A percentile compares a stretch with the other conserved stretches of the same genome.
Conservation (phyloP, 2,888 invertebrate genomes). For the Psylliodes chrysocephalus region DNA sequence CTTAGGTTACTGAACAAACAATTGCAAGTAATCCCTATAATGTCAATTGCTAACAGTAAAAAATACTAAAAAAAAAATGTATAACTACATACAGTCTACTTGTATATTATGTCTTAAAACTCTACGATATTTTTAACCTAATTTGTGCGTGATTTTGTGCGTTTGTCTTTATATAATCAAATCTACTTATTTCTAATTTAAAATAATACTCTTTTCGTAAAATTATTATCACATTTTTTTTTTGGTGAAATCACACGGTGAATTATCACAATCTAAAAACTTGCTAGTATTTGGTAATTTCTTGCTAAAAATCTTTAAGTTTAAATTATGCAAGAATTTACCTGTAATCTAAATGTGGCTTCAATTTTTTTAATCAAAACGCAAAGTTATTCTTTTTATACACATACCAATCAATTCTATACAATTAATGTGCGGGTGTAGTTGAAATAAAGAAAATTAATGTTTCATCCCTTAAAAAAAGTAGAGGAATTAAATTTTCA, state of each 20-base stretch:
- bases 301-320: background rate
- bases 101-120: too few relatives aligned
- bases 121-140: background rate
- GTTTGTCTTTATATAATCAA: constrained; percentile 11
- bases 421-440: too few relatives aligned
- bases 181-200: background rate
- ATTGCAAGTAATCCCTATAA: too few relatives aligned
- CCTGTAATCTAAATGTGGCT: background rate
- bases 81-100: too few relatives aligned
- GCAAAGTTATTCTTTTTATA: background rate
- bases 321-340: constrained; percentile 1
- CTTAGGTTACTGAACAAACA: too few relatives aligned
- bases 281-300: constrained; percentile 9
- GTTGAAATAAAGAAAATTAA: too few relatives aligned
- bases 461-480: too few relatives aligned
- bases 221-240: constrained; percentile 9
- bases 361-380: background rate
- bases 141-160: constrained; percentile 34
- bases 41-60: too few relatives aligned
- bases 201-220: background rate
- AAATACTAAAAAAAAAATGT: too few relatives aligned
- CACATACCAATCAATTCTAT: too few relatives aligned
- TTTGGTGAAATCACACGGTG: constrained; percentile 27
- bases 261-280: constrained; percentile 12
- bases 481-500: too few relatives aligned